phyloP scores from a whole-genome alignment of 2,113 vertebrate species.

The Marmota flaviventris region DNA sequence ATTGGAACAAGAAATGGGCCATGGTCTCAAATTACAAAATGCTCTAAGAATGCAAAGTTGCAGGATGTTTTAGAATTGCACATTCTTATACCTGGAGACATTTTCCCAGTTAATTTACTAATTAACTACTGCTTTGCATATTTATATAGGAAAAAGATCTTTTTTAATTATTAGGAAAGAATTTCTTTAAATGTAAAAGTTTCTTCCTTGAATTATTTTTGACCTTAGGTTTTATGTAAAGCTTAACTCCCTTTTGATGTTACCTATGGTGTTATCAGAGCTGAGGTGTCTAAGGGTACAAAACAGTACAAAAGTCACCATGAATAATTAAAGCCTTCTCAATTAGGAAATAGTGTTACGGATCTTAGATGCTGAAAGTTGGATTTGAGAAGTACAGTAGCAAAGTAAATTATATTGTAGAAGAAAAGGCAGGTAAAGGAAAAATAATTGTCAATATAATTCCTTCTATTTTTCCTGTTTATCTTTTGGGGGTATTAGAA shows the following conservation, averaged over 20 bases:
- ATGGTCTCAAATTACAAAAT: not conserved
- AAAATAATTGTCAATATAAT: not conserved
- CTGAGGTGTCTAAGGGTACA: not conserved
- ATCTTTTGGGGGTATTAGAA: not conserved
- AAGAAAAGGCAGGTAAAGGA: not conserved
- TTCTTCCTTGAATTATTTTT: not conserved
- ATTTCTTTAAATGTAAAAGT: not conserved
- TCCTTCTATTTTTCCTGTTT: not conserved
- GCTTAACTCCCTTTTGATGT: not conserved
- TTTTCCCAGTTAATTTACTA: no score
- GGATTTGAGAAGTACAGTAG: not conserved
- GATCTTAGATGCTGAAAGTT: not conserved
- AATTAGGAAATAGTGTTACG: not conserved
- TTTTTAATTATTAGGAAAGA: constrained; percentile 18
- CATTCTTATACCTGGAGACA: constrained; percentile 37
- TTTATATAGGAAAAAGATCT: not conserved
- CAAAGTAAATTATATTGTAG: not conserved
- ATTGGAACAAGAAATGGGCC: not conserved
- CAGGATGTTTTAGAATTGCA: constrained; percentile 30
- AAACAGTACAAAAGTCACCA: not conserved
- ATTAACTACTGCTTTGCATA: not conserved
- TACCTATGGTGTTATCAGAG: not conserved
- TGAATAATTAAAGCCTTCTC: not conserved
- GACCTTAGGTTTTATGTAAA: not conserved
- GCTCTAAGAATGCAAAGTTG: not conserved